These are phyloP conservation scores for Melolontha melolontha DNA, from an alignment of 2,888 invertebrate genomes.

Conservation along the genomic window DNA sequence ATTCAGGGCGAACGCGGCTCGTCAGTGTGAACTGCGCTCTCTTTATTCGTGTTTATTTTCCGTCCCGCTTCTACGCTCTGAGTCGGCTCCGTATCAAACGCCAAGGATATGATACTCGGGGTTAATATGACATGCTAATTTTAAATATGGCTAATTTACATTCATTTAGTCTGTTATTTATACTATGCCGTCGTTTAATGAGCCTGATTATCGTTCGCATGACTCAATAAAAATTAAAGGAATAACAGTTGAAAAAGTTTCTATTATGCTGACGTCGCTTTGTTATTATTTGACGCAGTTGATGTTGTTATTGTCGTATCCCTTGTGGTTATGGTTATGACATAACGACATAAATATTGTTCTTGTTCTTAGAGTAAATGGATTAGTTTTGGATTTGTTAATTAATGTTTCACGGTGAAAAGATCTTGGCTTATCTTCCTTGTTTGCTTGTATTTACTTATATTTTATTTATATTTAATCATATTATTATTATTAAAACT, in stretches of 20 bases:
- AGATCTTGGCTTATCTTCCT: too few species aligned
- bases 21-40: constrained; percentile 46
- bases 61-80: constrained; percentile 8
- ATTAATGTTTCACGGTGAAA: too few species aligned
- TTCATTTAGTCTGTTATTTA: constrained; percentile 62
- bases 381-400: too few species aligned
- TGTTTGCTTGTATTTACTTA: too few species aligned
- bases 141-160: constrained; percentile 64
- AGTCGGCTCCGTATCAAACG: constrained; percentile 54
- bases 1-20: constrained; percentile 47
- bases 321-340: too few species aligned
- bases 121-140: constrained; percentile 65
- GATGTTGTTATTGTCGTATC: background rate
- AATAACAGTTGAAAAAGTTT: background rate
- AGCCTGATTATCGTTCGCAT: constrained; percentile 50
- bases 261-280: too few species aligned
- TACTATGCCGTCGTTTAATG: constrained; percentile 57
- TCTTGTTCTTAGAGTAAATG: too few species aligned
- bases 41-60: constrained; percentile 20
- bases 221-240: constrained; percentile 44
- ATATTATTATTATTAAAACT: too few species aligned
- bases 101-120: constrained; percentile 59
- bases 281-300: constrained; percentile 1
- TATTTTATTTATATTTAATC: too few species aligned
- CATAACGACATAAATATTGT: too few species aligned